Evolutionary conservation across 2,113 vertebrate species (phyloP).

Genomic region (Nyctibius bracteatus): DNA sequence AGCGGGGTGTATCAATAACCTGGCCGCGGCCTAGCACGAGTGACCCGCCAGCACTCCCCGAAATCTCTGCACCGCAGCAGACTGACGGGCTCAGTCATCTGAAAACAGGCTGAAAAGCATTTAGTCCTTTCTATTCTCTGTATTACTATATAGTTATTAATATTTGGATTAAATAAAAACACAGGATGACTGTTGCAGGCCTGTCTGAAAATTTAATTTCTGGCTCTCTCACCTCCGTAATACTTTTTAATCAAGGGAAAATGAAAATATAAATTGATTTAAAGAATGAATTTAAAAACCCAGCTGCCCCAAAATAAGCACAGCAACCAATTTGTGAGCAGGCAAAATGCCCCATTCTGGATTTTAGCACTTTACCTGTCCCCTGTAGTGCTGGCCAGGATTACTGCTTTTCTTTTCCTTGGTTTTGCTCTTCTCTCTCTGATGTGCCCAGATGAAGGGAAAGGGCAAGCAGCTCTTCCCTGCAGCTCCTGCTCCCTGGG

Average conservation of each 20-base stretch:
- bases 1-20: fast-evolving
- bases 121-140: background rate
- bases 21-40: background rate
- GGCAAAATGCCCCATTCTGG: background rate
- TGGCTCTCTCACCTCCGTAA: background rate
- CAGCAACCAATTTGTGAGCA: background rate
- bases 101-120: background rate
- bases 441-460: background rate
- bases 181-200: background rate
- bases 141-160: background rate
- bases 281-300: background rate
- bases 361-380: background rate
- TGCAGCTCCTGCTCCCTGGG: background rate
- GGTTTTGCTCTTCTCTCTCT: background rate
- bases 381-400: background rate
- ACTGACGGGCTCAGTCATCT: background rate
- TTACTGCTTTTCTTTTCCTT: background rate
- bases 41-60: background rate
- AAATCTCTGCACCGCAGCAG: fast-evolving
- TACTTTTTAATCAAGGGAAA: background rate
- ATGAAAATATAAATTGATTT: background rate
- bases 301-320: background rate
- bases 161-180: background rate
- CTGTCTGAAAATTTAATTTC: background rate
- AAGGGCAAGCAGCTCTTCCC: background rate